phyloP scores from a whole-genome alignment of 2,113 vertebrate genomes.

The Triplophysa tibetana region DNA sequence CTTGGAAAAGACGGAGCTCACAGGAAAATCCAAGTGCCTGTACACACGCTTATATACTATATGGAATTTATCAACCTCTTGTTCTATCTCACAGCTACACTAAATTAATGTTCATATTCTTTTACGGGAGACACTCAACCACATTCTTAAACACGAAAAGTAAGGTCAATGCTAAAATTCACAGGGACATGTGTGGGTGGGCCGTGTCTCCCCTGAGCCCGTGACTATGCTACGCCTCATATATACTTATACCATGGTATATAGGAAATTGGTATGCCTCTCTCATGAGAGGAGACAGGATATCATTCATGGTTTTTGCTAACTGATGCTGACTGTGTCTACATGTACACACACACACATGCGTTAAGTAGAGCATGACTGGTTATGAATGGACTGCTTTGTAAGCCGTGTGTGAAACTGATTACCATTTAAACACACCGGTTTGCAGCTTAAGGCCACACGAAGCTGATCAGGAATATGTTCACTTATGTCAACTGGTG shows the following conservation, averaged over 20 bases:
- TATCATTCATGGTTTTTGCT: too few relatives aligned
- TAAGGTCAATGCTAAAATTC: not conserved
- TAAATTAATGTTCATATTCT: not conserved
- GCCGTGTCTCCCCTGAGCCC: not conserved
- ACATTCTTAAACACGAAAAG: too few relatives aligned
- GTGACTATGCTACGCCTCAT: not conserved
- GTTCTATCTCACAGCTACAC: not conserved
- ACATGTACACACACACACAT: slow-evolving; percentile 20
- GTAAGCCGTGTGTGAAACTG: slow-evolving; percentile 19
- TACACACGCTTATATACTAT: slow-evolving; percentile 1
- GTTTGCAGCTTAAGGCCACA: slow-evolving; percentile 10
- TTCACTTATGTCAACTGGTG: too few relatives aligned
- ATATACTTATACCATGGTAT: not conserved
- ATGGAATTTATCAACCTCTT: not conserved
- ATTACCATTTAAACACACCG: slow-evolving; percentile 35
- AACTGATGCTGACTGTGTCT: too few relatives aligned
- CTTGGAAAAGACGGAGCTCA: slow-evolving; percentile 8
- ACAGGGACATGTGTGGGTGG: not conserved
- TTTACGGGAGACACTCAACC: not conserved
- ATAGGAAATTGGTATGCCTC: not conserved
- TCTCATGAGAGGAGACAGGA: not conserved
- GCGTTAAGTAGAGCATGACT: not conserved
- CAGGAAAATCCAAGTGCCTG: not conserved
- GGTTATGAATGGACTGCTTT: slow-evolving; percentile 22
- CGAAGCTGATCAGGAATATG: too few relatives aligned